Evolutionary conservation across 2,113 vertebrate genomes (phyloP).

Genomic region (Platysteira castanea): DNA sequence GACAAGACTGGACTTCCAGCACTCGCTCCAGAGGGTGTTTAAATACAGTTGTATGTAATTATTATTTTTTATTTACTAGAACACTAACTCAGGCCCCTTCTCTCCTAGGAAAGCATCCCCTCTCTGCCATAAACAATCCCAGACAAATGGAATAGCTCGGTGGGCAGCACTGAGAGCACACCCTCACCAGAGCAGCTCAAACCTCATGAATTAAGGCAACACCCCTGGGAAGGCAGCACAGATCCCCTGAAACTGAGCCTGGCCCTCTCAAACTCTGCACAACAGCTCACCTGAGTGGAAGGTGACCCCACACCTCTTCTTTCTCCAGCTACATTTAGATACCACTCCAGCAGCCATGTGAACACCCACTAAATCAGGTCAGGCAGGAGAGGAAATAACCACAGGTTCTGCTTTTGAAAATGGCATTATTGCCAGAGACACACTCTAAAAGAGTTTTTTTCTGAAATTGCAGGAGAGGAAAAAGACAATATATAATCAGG

Average conservation of each 20-base stretch:
- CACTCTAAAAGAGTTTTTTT: background rate
- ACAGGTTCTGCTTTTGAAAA: background rate
- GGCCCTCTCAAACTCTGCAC: background rate
- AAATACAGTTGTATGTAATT: background rate
- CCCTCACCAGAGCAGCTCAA: background rate
- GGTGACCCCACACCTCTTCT: background rate
- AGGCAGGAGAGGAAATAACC: background rate
- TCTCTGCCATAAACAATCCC: background rate
- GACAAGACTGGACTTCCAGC: background rate
- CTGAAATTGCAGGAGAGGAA: background rate
- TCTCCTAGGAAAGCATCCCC: background rate
- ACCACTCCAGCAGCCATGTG: background rate
- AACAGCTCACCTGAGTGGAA: background rate
- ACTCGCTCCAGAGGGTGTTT: background rate
- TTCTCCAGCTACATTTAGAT: background rate
- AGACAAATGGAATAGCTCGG: accelerated
- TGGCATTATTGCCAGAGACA: background rate
- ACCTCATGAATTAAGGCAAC: background rate
- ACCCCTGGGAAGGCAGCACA: accelerated
- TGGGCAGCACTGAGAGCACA: accelerated
- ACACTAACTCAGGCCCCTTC: background rate
- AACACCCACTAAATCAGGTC: background rate
- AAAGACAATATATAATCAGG: background rate
- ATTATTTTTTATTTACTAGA: background rate
- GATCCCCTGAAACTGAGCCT: background rate